A percentile compares a stretch with the other conserved stretches of the same genome.
Conservation (phyloP, 1,140 invertebrate genomes). For the Eciton burchellii region DNA sequence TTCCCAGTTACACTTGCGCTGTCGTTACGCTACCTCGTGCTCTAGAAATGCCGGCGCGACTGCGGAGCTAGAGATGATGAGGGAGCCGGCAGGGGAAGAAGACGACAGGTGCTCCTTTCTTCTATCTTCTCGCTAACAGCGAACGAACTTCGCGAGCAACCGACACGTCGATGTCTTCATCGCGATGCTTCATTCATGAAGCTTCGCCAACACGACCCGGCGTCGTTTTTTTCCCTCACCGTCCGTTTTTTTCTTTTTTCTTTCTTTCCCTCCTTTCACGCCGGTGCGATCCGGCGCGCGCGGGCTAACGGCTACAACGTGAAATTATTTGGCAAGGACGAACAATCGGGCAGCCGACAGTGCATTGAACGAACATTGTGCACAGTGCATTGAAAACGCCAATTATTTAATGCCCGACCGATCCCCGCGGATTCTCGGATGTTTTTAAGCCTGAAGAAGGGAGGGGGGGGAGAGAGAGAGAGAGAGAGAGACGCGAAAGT, state of each 20-base stretch:
- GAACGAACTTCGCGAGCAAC: conserved; percentile 63
- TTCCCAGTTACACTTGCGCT: conserved; percentile 76
- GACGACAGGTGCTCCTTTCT: conserved; percentile 56
- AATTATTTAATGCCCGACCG: neutral
- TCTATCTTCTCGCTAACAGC: neutral
- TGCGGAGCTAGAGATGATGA: conserved; percentile 46
- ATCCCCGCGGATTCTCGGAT: neutral
- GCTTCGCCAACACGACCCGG: neutral
- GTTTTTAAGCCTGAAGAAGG: neutral
- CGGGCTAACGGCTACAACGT: neutral
- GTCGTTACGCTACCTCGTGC: conserved; percentile 74
- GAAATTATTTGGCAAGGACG: neutral
- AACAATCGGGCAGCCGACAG: neutral
- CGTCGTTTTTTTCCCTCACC: conserved; percentile 48
- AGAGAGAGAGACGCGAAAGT: conserved; percentile 58
- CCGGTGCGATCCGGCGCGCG: conserved; percentile 13
- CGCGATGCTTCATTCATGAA: conserved; percentile 46
- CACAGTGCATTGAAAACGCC: neutral
- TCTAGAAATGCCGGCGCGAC: conserved; percentile 63
- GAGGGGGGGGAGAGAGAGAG: neutral
- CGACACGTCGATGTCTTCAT: conserved; percentile 72
- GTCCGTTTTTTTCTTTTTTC: conserved; percentile 42
- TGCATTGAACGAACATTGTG: neutral
- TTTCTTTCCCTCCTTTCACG: conserved; percentile 31
- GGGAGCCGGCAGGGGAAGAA: conserved; percentile 35